Evolutionary conservation across 2,113 vertebrate genomes (phyloP), one percentile per base, ranked within the genome.

Genomic region (Neolamprologus falcicula): DNA sequence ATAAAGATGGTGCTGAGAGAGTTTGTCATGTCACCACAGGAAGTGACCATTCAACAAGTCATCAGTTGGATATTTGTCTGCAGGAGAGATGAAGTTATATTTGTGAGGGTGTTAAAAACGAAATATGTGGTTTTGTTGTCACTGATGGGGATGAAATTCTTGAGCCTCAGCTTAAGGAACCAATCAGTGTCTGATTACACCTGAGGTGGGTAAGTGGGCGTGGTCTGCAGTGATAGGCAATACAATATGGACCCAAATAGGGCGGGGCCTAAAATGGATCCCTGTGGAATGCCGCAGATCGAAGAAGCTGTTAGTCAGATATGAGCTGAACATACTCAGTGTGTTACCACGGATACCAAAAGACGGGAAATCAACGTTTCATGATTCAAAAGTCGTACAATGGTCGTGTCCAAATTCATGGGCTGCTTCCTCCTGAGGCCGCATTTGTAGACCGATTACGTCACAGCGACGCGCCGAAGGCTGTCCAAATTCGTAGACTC

Each of bases 151-250:
- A 61, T 4, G 57, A 61, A 31, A 31, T 1, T 61, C 57, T 61
- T 61, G 16, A 61, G 0, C 57, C 26, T 61, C 8, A 61, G 26
- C 57, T 59, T 33, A 61, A 61, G 16, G 57, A 61, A 61, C 57
- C 57, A 7, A 0, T 33, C 28, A 10, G 57, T 17, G 1, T 63
- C 61, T 66, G 33, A 13, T 37, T 66, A 13, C 33, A 66, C 12
- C 24, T 16, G 31, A n/a, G 4, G 1, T 0, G 0, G 31, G 0
- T 33, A 0, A 66, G 31, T 66, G 61, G 31, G 31, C 1, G 31
- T 63, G 4, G 17, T 66, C 31, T 66, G 31, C 31, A 66, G 57
- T 0, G 9, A 10, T 61, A 17, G 28, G 28, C 28, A 19, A 61
- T 61, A 10, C 28, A 33, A 63, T 7, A 61, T 61, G 28, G 57